Conservation (phyloP, 2,888 invertebrate species). For the Stenurella melanura region DNA sequence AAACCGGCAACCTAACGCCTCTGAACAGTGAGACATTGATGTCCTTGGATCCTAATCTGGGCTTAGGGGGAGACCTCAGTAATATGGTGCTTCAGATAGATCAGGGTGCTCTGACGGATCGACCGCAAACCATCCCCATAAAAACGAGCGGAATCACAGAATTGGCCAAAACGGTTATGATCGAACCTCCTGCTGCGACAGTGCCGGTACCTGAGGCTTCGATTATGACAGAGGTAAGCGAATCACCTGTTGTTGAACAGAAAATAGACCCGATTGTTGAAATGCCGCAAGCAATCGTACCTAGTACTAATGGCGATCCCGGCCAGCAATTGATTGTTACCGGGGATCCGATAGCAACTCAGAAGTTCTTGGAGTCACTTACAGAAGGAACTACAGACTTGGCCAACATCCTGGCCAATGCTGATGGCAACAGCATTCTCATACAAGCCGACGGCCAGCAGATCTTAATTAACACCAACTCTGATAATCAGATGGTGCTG, state of each 20-base stretch:
- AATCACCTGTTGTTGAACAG: constrained; percentile 31
- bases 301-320: constrained; percentile 46
- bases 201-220: not conserved
- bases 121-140: constrained; percentile 45
- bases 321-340: constrained; percentile 71
- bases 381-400: constrained; percentile 71
- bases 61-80: constrained; percentile 73
- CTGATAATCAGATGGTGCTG: constrained; percentile 67
- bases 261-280: constrained; percentile 48
- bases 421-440: constrained; percentile 71
- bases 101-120: constrained; percentile 65
- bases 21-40: constrained; percentile 83
- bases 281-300: constrained; percentile 47
- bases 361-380: constrained; percentile 71
- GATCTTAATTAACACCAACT: constrained; percentile 71
- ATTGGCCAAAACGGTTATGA: not conserved
- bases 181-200: not conserved
- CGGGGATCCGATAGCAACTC: constrained; percentile 71
- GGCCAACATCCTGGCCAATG: constrained; percentile 70
- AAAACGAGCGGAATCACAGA: constrained; percentile 27
- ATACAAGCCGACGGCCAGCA: constrained; percentile 74
- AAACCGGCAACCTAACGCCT: constrained; percentile 82
- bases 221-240: not conserved
- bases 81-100: constrained; percentile 76
- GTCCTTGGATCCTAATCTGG: constrained; percentile 75